Evolutionary conservation across 2,113 vertebrate genomes (phyloP).

Genomic region (Oreotrochilus melanogaster): DNA sequence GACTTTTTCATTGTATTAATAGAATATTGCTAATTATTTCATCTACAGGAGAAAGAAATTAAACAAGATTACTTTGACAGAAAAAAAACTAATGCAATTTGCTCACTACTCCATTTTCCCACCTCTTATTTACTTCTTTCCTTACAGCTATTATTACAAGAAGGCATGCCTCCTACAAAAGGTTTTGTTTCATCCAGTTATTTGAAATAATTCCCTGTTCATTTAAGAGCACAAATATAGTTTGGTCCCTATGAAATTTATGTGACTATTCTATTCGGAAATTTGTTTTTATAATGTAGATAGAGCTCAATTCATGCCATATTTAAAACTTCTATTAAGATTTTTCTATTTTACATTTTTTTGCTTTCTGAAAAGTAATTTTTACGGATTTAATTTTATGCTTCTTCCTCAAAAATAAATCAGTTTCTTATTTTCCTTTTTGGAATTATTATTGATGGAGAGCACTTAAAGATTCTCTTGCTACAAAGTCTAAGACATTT

Average conservation of each 20-base stretch:
- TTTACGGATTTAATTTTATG: not conserved
- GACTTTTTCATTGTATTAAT: not conserved
- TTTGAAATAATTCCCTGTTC: not conserved
- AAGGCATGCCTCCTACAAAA: not conserved
- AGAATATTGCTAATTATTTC: not conserved
- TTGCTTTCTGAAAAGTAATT: not conserved
- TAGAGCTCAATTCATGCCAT: not conserved
- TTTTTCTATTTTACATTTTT: not conserved
- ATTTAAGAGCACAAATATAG: not conserved
- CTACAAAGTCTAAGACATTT: not conserved
- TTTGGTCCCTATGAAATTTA: not conserved
- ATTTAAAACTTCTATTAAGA: not conserved
- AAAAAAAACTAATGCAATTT: not conserved
- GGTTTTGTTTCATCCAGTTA: not conserved
- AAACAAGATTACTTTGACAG: not conserved
- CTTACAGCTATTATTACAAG: not conserved
- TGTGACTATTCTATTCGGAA: not conserved
- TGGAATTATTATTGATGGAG: not conserved
- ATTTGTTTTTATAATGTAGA: too few species aligned
- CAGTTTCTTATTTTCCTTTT: not conserved
- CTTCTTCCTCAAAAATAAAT: not conserved
- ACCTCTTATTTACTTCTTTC: not conserved
- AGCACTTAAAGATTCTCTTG: not conserved
- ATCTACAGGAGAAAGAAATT: not conserved
- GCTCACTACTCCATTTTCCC: not conserved